Percentiles rank a stretch among this genome's conserved stretches.
These are phyloP conservation scores for Gouania willdenowi DNA, from an alignment of 2,797 vertebrate genomes.

Conservation along the genomic window DNA sequence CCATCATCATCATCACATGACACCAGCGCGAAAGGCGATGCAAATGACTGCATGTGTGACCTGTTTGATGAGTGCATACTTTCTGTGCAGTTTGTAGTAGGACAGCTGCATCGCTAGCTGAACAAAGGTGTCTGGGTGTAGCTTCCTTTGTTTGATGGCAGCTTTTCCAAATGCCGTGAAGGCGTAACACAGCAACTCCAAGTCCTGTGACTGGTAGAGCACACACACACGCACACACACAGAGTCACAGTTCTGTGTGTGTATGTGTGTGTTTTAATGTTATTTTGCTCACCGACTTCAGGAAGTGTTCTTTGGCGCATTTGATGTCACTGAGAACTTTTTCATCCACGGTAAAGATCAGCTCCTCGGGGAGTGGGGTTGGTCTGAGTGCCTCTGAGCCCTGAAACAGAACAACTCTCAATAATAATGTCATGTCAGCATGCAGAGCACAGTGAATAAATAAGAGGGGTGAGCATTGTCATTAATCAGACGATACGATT, in stretches of 20 bases:
- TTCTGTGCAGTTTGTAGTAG: slow-evolving; percentile 82
- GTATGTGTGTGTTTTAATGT: background rate
- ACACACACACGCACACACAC: background rate
- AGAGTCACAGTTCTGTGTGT: background rate
- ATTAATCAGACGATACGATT: no score
- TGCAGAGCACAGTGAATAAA: no score
- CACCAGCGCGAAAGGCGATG: no score
- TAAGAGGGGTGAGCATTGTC: no score
- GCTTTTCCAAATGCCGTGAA: slow-evolving; percentile 92
- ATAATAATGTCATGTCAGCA: background rate
- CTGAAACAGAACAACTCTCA: slow-evolving; percentile 47
- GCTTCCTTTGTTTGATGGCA: slow-evolving; percentile 78
- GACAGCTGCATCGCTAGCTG: slow-evolving; percentile 92
- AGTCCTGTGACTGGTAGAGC: slow-evolving; percentile 74
- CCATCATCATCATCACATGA: no score
- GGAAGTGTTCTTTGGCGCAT: slow-evolving; percentile 79
- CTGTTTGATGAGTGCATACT: slow-evolving; percentile 58
- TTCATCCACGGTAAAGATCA: slow-evolving; percentile 86
- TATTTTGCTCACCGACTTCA: slow-evolving; percentile 69
- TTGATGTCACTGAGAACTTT: slow-evolving; percentile 72
- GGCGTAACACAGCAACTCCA: slow-evolving; percentile 79
- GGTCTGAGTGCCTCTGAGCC: slow-evolving; percentile 79
- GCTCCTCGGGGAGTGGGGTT: slow-evolving; percentile 81
- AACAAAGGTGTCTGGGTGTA: slow-evolving; percentile 93
- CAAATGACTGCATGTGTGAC: no score